Base-by-base conservation (phyloP, 2,797 vertebrate species). In the Caiman crocodilus region DNA sequence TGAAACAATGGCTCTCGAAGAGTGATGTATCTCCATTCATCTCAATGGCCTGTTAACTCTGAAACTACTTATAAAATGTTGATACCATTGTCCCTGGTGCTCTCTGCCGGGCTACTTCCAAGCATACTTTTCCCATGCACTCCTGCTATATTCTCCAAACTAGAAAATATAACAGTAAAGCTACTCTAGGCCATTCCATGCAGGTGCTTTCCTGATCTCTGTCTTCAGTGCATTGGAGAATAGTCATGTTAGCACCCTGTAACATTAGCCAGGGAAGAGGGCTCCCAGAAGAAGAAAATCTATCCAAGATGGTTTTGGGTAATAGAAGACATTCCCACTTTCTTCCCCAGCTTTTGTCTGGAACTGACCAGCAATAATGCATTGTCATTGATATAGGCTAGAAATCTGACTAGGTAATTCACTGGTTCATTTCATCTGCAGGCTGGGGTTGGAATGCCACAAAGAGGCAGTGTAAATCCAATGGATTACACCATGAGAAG, bases 41-140 rank as follows among this genome's bases (percentile, higher is more conserved):
- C 25, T 79, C 74, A 83, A 86, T 50, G 42, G 21, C 69, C 35
- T 35, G 14, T 86, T 86, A 92, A 32, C n/a, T 11, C 5, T 74
- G 76, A 90, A 90, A 85, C 90, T 87, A 55, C 50, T 95, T 90
- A 69, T 71, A 93, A 50, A 50, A 50, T 50, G 42, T 50, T 50
- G 42, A 50, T 10, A 50, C 42, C 42, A 50, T 50, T 50, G 42
- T 50, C 42, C 42, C 9, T 50, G 9, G 42, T 50, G 42, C 42
- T 50, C 42, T 50, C 42, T 50, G 42, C 42, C 9, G 42, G 42
- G 42, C 42, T 50, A 50, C 42, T 50, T 11, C 42, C 42, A 50
- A 50, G 42, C 42, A 50, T 74, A 69, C 16, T 74, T 28, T 14
- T 50, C 11, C 28, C 21, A 80, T 5, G 55, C 15, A 7, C 42